Evolutionary conservation across 2,888 invertebrate species (phyloP).

Genomic region (Dynastes hyllus): DNA sequence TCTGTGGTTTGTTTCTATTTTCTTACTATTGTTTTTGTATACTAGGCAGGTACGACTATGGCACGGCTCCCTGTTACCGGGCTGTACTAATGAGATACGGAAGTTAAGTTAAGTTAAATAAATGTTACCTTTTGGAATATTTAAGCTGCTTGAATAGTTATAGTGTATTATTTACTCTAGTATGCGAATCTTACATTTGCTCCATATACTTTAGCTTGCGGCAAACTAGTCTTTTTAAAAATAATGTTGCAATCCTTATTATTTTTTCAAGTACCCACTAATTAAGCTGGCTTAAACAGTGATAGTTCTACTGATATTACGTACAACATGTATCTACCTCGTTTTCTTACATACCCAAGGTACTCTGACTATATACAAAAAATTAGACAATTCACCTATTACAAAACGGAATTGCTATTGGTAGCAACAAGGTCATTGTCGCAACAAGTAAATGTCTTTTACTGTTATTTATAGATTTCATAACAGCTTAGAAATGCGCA

Average conservation of each 20-base stretch:
- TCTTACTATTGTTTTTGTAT: no score
- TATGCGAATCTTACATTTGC: no score
- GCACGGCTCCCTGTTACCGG: no score
- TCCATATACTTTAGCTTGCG: background rate
- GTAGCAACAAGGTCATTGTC: constrained; percentile 38
- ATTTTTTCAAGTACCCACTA: constrained; percentile 20
- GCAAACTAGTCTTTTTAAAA: background rate
- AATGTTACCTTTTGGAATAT: no score
- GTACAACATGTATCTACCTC: background rate
- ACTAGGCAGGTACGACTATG: no score
- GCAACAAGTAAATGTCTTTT: constrained; percentile 41
- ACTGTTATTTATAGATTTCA: constrained; percentile 45
- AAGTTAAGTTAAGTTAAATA: no score
- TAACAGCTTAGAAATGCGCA: constrained; percentile 40
- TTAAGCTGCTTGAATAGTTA: no score
- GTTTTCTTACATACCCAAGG: background rate
- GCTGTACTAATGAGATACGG: no score
- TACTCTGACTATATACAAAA: background rate
- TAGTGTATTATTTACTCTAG: no score
- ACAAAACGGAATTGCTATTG: constrained; percentile 24
- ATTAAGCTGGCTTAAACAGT: constrained; percentile 19
- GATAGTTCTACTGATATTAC: background rate
- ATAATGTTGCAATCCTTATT: constrained; percentile 20
- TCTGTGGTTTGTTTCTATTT: no score
- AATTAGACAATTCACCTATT: constrained; percentile 37